Conservation (phyloP, 2,888 invertebrate species). For the Drosophila histrio region DNA sequence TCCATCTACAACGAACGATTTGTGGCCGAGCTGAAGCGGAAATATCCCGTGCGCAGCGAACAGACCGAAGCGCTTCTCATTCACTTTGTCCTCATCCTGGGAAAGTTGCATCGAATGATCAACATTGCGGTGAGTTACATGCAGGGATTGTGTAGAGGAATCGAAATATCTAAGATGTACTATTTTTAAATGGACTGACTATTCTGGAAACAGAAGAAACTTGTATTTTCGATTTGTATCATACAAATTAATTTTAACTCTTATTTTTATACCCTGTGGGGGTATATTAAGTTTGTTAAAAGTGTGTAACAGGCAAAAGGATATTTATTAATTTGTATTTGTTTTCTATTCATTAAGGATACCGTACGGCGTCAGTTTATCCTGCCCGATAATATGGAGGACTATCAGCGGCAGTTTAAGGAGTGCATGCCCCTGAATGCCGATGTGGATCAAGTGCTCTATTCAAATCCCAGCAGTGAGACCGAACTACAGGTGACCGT, state of each 20-base stretch:
- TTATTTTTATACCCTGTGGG: too few relatives aligned
- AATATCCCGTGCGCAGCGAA: slow-evolving; percentile 75
- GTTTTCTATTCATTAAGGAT: slow-evolving; percentile 23
- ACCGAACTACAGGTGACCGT: slow-evolving; percentile 74
- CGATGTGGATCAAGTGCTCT: slow-evolving; percentile 64
- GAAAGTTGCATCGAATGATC: slow-evolving; percentile 75
- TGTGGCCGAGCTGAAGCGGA: slow-evolving; percentile 78
- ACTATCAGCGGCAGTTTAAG: slow-evolving; percentile 71
- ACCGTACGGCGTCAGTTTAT: slow-evolving; percentile 48
- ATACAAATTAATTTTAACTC: too few relatives aligned
- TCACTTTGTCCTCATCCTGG: slow-evolving; percentile 82
- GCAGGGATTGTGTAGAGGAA: too few relatives aligned
- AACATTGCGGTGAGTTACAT: slow-evolving; percentile 58
- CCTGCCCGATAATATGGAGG: slow-evolving; percentile 81
- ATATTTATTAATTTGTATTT: too few relatives aligned
- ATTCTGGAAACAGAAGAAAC: too few relatives aligned
- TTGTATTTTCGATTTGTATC: too few relatives aligned
- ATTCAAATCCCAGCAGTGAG: slow-evolving; percentile 73
- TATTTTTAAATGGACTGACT: too few relatives aligned
- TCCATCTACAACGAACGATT: slow-evolving; percentile 84
- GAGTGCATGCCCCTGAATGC: slow-evolving; percentile 61
- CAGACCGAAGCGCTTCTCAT: slow-evolving; percentile 76
- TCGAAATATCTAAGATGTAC: too few relatives aligned
- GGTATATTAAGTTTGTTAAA: too few relatives aligned
- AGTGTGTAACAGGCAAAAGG: too few relatives aligned